Evolutionary conservation across 2,888 invertebrate species (phyloP), one percentile per base, ranked within the genome.

Genomic region (Cephus runcator): DNA sequence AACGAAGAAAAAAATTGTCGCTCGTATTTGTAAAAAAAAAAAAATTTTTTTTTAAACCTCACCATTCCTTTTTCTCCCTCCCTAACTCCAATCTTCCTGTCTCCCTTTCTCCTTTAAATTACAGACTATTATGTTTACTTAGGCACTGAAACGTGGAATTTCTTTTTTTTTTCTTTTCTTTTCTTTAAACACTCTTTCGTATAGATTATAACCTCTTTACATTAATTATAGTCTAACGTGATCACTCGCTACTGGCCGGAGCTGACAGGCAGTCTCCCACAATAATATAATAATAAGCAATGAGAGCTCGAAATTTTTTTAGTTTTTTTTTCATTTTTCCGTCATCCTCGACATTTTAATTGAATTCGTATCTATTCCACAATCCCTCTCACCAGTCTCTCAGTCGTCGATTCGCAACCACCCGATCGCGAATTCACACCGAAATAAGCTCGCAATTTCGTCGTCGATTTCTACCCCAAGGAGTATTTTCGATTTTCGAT

Each of bases 121-220:
- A 84, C 82, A 85, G 78, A 83, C 81, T 84, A 86, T 86, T 87
- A 84, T 83, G 80, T 84, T 40, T 83, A 83, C 85, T 88, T 88
- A 89, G 89, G 89, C 89, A 90, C 89, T 89, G 87, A 88, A 86
- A 87, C 85, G 87, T 86, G 89, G 87, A 88, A 87, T 88, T 86
- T 85, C 84, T 83, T 80, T 83, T 77, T 81, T 85, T 77, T 73
- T 75, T 80, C 33, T 77, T 73, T n/a, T n/a, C n/a, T n/a, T n/a
- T 69, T 75, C 36, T 11, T 34, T 77, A 69, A 76, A 79, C 73
- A 30, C 69, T 30, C 33, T 33, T 30, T 30, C 69, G 69, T 6
- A 69, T 69, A 30, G 69, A 69, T 69, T 69, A 30, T 33, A 69
- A 69, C 33, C 69, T 30, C 33, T 69, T 69, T 33, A 69, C 69